These are phyloP conservation scores for Yponomeuta plumbellus DNA, from an alignment of 2,888 invertebrate species.

Conservation along the genomic window DNA sequence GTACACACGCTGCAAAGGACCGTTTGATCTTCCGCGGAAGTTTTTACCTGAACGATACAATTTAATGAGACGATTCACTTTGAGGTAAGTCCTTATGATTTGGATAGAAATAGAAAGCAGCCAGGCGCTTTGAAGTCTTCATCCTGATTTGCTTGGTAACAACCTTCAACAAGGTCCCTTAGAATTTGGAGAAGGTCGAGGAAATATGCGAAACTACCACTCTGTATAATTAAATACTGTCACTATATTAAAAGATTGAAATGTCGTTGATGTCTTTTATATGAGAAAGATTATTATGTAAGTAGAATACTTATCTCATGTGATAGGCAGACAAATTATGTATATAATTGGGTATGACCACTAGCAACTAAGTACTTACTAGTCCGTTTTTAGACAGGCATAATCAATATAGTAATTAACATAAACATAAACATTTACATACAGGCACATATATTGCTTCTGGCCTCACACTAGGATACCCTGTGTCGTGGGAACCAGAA, in stretches of 20 bases:
- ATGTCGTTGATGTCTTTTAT: constrained; percentile 7
- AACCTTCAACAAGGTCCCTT: neutral
- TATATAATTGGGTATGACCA: too few species aligned
- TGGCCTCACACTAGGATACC: too few species aligned
- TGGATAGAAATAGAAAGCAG: neutral
- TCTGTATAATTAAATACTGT: too few species aligned
- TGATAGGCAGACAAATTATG: too few species aligned
- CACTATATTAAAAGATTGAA: neutral
- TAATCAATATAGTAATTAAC: too few species aligned
- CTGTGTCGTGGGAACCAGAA: too few species aligned
- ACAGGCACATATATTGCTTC: too few species aligned
- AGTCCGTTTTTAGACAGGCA: too few species aligned
- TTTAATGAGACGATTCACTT: constrained; percentile 13
- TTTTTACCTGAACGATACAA: constrained; percentile 11
- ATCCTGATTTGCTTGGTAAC: neutral
- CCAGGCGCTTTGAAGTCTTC: neutral
- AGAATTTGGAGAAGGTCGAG: neutral
- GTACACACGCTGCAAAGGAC: neutral
- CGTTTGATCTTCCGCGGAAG: constrained; percentile 9
- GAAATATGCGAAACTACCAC: neutral
- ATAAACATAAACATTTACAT: too few species aligned
- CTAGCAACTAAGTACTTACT: too few species aligned
- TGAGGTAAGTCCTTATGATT: neutral
- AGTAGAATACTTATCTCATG: too few species aligned
- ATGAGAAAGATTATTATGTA: neutral